These are phyloP conservation scores for Ceyx margarethae DNA, from an alignment of 2,113 vertebrate genomes.

Conservation along the genomic window DNA sequence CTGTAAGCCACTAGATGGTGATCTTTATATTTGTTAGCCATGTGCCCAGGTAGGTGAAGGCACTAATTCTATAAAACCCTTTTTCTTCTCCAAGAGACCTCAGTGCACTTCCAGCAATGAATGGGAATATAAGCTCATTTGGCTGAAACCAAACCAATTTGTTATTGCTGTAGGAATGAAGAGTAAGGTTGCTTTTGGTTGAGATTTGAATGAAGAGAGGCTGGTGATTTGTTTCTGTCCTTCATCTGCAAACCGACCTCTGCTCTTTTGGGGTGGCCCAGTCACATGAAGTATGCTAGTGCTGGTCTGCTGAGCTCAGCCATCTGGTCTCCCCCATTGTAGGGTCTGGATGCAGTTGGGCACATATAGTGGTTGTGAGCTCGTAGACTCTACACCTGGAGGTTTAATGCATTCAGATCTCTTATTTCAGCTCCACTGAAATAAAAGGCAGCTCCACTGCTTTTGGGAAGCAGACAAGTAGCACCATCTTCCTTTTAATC, in stretches of 20 bases:
- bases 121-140: background rate
- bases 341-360: background rate
- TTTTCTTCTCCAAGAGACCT: background rate
- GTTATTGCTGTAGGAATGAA: background rate
- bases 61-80: background rate
- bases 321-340: background rate
- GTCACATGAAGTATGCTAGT: background rate
- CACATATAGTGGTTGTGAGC: background rate
- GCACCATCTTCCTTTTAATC: background rate
- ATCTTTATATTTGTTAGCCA: conserved; percentile 60
- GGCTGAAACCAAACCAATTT: background rate
- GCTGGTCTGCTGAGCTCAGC: background rate
- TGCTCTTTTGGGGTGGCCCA: background rate
- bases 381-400: background rate
- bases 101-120: background rate
- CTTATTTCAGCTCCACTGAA: background rate
- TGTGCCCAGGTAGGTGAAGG: conserved; percentile 26
- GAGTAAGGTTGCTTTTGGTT: background rate
- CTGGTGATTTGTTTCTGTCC: background rate
- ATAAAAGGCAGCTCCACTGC: background rate
- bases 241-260: background rate
- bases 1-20: conserved; percentile 63
- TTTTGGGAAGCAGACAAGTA: background rate
- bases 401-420: background rate
- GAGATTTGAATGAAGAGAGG: background rate